phyloP scores from a whole-genome alignment of 2,113 vertebrate species.

The Psilopsiagon aymara region DNA sequence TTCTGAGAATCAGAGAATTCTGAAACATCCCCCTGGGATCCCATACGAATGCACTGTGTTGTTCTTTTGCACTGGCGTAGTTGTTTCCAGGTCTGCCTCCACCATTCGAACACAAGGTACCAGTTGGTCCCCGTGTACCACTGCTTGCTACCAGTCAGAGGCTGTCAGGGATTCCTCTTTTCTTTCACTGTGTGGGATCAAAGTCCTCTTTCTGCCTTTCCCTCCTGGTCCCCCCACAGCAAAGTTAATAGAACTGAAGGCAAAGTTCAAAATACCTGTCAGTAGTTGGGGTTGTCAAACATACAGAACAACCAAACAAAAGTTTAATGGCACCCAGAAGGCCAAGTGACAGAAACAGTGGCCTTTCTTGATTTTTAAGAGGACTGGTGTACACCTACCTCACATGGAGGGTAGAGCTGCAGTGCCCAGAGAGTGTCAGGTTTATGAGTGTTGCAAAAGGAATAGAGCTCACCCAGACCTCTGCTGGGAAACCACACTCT shows the following conservation, averaged over 20 bases:
- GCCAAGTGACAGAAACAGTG: not conserved
- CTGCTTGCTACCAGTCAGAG: not conserved
- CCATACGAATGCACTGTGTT: not conserved
- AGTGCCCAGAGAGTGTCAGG: not conserved
- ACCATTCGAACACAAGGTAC: accelerated
- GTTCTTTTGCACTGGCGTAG: not conserved
- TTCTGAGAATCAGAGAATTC: not conserved
- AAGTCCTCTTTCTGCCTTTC: not conserved
- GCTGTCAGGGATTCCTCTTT: not conserved
- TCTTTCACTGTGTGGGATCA: not conserved
- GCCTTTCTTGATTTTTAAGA: not conserved
- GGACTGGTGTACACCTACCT: not conserved
- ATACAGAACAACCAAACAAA: not conserved
- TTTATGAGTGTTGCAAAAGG: not conserved
- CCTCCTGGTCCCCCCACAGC: not conserved
- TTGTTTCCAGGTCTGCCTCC: not conserved
- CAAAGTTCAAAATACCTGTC: not conserved
- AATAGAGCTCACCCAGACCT: not conserved
- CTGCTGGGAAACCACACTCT: not conserved
- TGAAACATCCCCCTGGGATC: not conserved
- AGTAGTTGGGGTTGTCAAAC: not conserved
- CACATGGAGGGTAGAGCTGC: not conserved
- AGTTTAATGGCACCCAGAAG: not conserved
- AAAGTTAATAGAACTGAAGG: not conserved
- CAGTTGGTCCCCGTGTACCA: not conserved